These are phyloP conservation scores for Polyploca ridens DNA, from an alignment of 2,888 invertebrate species.

Conservation along the genomic window DNA sequence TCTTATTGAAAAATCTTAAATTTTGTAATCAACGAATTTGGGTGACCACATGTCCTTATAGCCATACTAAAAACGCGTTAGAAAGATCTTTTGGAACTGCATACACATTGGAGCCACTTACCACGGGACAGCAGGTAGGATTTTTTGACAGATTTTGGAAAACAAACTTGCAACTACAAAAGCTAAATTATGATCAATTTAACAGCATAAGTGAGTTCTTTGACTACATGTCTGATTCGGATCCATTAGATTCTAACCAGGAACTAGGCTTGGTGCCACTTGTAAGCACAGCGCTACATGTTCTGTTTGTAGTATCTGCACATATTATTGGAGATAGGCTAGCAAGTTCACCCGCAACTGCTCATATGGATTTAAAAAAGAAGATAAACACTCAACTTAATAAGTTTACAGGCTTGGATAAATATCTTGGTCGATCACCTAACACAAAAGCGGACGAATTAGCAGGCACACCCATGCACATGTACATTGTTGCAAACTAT, in stretches of 20 bases:
- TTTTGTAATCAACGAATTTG: slow-evolving; percentile 41
- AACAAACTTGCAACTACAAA: slow-evolving; percentile 45
- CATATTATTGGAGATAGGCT: slow-evolving; percentile 41
- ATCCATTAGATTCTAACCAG: slow-evolving; percentile 17
- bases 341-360: slow-evolving; percentile 33
- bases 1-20: slow-evolving; percentile 37
- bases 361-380: slow-evolving; percentile 36
- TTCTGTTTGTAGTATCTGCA: slow-evolving; percentile 37
- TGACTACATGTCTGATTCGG: slow-evolving; percentile 31
- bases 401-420: slow-evolving; percentile 34
- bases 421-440: slow-evolving; percentile 31
- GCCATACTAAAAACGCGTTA: slow-evolving; percentile 28
- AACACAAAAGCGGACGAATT: slow-evolving; percentile 36
- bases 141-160: slow-evolving; percentile 44
- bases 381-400: slow-evolving; percentile 34
- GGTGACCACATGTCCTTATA: slow-evolving; percentile 45
- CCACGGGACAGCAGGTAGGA: slow-evolving; percentile 34
- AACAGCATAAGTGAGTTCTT: slow-evolving; percentile 41
- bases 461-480: slow-evolving; percentile 49
- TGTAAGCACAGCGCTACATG: slow-evolving; percentile 42
- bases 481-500: slow-evolving; percentile 49
- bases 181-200: slow-evolving; percentile 44
- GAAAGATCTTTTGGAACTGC: slow-evolving; percentile 34
- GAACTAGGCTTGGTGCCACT: slow-evolving; percentile 35
- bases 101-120: slow-evolving; percentile 37